These are phyloP conservation scores for Vulpes lagopus DNA, from an alignment of 2,113 vertebrate species.

Conservation along the genomic window DNA sequence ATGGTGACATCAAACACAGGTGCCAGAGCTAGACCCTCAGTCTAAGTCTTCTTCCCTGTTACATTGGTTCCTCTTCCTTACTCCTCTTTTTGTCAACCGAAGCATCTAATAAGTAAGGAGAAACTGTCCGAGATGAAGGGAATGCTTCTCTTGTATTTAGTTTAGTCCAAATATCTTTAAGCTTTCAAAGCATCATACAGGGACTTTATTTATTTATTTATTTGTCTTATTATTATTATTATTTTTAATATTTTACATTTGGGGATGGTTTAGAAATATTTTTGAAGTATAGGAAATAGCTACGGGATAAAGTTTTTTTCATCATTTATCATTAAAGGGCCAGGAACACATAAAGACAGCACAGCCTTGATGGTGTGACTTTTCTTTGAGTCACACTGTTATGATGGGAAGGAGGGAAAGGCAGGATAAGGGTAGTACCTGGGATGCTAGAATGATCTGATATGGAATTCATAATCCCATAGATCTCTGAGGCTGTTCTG, in stretches of 20 bases:
- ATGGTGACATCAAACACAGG: background rate
- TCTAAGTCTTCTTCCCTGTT: background rate
- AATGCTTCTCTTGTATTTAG: background rate
- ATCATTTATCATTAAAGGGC: background rate
- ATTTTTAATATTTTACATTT: background rate
- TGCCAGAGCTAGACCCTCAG: background rate
- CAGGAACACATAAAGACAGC: background rate
- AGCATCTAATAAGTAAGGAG: background rate
- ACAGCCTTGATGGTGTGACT: background rate
- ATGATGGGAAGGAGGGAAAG: background rate
- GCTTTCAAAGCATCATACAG: background rate
- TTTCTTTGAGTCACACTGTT: background rate
- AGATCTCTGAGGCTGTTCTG: background rate
- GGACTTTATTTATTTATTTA: no score
- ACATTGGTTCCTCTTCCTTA: background rate
- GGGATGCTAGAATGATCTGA: background rate
- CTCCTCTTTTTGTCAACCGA: background rate
- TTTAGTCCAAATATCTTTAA: background rate
- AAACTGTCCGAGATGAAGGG: background rate
- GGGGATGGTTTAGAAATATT: background rate
- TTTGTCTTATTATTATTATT: no score
- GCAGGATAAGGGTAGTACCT: background rate
- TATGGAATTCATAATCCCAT: background rate
- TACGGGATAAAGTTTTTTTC: background rate
- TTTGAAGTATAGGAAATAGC: background rate